Conservation (phyloP, 2,888 invertebrate genomes). For the Odontocerum albicorne region DNA sequence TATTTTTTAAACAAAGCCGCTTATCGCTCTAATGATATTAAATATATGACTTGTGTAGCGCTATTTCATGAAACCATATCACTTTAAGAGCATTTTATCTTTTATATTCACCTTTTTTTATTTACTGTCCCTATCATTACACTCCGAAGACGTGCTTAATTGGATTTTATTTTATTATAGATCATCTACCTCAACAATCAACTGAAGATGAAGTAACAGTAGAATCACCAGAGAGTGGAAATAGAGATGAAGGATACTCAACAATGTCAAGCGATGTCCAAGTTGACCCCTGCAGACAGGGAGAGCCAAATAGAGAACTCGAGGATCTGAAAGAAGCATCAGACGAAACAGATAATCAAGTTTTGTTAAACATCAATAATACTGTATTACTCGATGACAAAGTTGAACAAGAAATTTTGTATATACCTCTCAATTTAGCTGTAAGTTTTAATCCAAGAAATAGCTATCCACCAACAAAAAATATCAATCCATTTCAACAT, state of each 20-base stretch:
- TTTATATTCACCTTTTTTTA: too few species aligned
- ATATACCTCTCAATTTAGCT: constrained; percentile 67
- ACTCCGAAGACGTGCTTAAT: too few species aligned
- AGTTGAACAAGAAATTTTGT: constrained; percentile 66
- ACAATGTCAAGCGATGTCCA: constrained; percentile 84
- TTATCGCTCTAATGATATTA: too few species aligned
- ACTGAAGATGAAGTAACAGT: constrained; percentile 69
- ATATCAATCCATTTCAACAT: constrained; percentile 70
- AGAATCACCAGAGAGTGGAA: constrained; percentile 75
- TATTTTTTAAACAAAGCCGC: too few species aligned
- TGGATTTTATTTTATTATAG: constrained; percentile 39
- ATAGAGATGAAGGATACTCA: constrained; percentile 80
- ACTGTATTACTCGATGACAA: constrained; percentile 60
- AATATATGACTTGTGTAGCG: too few species aligned
- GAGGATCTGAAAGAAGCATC: constrained; percentile 75
- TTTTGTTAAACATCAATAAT: constrained; percentile 55
- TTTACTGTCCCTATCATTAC: too few species aligned
- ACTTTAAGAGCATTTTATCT: too few species aligned
- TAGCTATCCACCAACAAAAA: constrained; percentile 72
- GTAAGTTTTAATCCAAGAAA: constrained; percentile 65
- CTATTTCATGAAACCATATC: too few species aligned
- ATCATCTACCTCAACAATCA: constrained; percentile 45
- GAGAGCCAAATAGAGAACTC: constrained; percentile 60
- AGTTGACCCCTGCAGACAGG: constrained; percentile 65
- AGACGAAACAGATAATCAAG: constrained; percentile 68